A percentile compares a stretch with the other conserved stretches of the same genome.
Evolutionary conservation across 2,888 invertebrate genomes (phyloP).

Genomic region (Trachelus tabidus): DNA sequence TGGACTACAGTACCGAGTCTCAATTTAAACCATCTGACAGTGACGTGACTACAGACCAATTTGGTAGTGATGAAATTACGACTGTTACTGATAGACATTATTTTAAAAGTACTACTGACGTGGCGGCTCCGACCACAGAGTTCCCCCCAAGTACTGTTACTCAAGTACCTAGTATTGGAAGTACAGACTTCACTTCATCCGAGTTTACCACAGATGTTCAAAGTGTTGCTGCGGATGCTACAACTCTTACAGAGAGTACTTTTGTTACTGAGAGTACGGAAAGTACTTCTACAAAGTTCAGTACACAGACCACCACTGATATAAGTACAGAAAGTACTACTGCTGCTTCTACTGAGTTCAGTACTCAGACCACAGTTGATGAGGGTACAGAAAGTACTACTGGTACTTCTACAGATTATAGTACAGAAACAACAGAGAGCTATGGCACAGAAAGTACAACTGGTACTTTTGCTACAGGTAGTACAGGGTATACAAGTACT

Average conservation of each 20-base stretch:
- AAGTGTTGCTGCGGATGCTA: not conserved
- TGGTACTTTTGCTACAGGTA: slow-evolving; percentile 16
- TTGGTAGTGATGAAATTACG: not conserved
- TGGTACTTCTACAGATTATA: slow-evolving; percentile 13
- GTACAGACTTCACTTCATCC: not conserved
- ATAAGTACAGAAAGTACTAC: not conserved
- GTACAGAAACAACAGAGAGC: slow-evolving; percentile 10
- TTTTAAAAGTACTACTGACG: not conserved
- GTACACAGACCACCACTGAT: not conserved
- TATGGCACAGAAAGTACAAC: slow-evolving; percentile 11
- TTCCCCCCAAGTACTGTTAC: not conserved
- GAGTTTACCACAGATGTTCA: not conserved
- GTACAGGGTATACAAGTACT: slow-evolving; percentile 14
- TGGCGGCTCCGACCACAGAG: not conserved
- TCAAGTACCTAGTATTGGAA: not conserved
- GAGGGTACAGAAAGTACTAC: slow-evolving; percentile 10
- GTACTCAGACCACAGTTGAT: slow-evolving; percentile 8
- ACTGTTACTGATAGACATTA: not conserved
- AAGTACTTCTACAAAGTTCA: not conserved
- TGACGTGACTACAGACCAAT: not conserved
- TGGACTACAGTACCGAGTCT: not conserved
- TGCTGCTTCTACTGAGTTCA: slow-evolving; percentile 3
- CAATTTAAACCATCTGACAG: not conserved
- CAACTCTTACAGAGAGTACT: not conserved
- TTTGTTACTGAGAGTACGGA: not conserved